Base-by-base conservation (phyloP, 2,797 vertebrate genomes). In the Enteromius treurensis region DNA sequence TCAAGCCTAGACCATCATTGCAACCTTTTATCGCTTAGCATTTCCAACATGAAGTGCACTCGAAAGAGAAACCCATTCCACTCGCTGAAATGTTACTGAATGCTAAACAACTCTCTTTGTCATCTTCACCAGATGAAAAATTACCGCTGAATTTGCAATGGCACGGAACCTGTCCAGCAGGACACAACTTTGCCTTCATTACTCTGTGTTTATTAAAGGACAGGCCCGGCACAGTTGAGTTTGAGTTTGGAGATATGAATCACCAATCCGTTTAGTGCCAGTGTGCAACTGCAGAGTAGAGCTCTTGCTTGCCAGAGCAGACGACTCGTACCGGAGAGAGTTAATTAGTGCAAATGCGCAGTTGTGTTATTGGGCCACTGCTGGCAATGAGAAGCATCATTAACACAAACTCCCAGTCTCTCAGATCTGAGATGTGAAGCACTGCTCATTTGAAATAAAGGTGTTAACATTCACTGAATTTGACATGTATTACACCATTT, bases 321-420 rank as follows among this genome's bases (percentile, higher is more conserved):
- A 77, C 21, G 68, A 84, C 45, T 70, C 45, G 80, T 88, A 86
- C 87, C 87, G 21, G 26, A 58, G 86, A 88, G 87, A 87, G 84
- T 85, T 86, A 87, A 88, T 87, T 88, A 87, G 80, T 78, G 62
- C 79, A 82, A 84, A 87, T 84, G 81, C 45, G 19, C 65, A 78
- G 86, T 81, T 87, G 84, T 80, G 69, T 85, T 85, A 83, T 84
- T 81, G 73, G 81, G 84, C 80, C 81, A 82, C 79, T 80, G 71
- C 82, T 87, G 84, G 84, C 79, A 87, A 84, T 74, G 49, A 86
- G 70, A 84, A 64, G 67, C 78, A 82, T 84, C 86, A 82, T 84
- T 87, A 76, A 74, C 81, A 85, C 75, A 85, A 83, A 75, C 23
- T 79, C 83, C 68, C 79, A 70, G 70, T 84, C 71, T 78, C 79